Base-by-base conservation (phyloP, 2,888 invertebrate genomes). In the Pteria penguin region DNA sequence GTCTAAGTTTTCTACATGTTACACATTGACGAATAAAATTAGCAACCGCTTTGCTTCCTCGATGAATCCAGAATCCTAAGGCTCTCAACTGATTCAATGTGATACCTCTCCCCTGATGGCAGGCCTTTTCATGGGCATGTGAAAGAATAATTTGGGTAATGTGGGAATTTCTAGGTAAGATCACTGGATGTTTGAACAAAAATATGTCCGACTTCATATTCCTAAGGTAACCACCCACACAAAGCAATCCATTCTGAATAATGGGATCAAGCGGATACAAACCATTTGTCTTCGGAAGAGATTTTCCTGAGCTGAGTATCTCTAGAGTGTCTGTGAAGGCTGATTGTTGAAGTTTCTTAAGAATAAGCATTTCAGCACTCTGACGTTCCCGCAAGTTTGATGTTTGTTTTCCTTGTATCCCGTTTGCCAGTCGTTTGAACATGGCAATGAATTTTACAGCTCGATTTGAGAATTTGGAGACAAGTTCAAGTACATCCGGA, bases 71-170 rank as follows among this genome's bases (percentile, higher is more conserved):
- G 63, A 68, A 85, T 8, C 81, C 80, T 27, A 22, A 57, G 8
- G 71, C 58, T 45, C 77, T 24, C 2, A 85, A 67, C 33, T 72
- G 26, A 31, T 82, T 82, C 11, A 82, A 26, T 2, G 81, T 83
- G 11, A 80, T 67, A 18, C 77, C 78, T 52, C 78, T 67, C 27
- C 85, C 81, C 65, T 81, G 79, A 71, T 85, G 82, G n/a, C 70
- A 54, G 22, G 60, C 52, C 4, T 68, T 72, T 14, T 70, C 45
- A 69, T 85, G 82, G 26, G 68, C 63, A 73, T 83, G 57, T 11
- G 60, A 29, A 27, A 81, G 31, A 63, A 84, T 78, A 11, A 83
- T 45, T 26, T 14, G 45, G 27, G 84, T 73, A 2, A 85, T 60
- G 58, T 81, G 78, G 36, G 55, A 45, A 5, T 79, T 55, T 57